Evolutionary conservation across 2,888 invertebrate genomes (phyloP), one percentile per base, ranked within the genome.

Genomic region (Polylopha cassiicola): DNA sequence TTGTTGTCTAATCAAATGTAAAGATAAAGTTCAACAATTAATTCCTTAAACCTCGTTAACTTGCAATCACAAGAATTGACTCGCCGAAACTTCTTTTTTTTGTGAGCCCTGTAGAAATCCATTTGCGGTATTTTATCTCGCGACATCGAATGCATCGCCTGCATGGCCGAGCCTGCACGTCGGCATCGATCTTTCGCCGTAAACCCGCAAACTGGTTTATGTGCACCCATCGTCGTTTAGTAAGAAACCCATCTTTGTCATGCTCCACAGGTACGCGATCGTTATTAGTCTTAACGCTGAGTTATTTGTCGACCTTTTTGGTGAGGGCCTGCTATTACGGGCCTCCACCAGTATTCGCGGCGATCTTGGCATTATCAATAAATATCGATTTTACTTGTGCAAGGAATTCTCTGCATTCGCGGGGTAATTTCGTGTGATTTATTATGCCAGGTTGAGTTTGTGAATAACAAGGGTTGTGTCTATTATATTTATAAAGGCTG

Each of bases 171-270:
- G 24, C 24, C 6, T 26, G 33, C 43, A 32, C 33, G 24, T 28
- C 27, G 10, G 14, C 34, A 34, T 34, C 26, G 31, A 32, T 39
- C 21, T 32, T 39, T 34, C n/a, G 29, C 34, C 29, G 34, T 26
- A 27, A 38, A 38, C 30, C 30, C 31, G 26, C 33, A 39, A 34
- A 41, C 39, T 34, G 39, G 39, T 34, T 41, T 34, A 18, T 29
- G 39, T 41, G 23, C n/a, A n/a, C 29, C 29, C 20, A 34, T 29
- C 29, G 34, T 29, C 34, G 29, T 41, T 34, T 41, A 41, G 34
- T 29, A 24, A 41, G 39, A 41, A 41, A 34, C 28, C 34, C 34
- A 29, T 34, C 29, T 41, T 41, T 34, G 29, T 34, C 29, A 41
- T 24, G 29, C 39, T 29, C 11, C 17, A 22, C 39, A 34, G 34